phyloP scores from a whole-genome alignment of 2,797 vertebrate species.

The Thripadectes ignobilis region DNA sequence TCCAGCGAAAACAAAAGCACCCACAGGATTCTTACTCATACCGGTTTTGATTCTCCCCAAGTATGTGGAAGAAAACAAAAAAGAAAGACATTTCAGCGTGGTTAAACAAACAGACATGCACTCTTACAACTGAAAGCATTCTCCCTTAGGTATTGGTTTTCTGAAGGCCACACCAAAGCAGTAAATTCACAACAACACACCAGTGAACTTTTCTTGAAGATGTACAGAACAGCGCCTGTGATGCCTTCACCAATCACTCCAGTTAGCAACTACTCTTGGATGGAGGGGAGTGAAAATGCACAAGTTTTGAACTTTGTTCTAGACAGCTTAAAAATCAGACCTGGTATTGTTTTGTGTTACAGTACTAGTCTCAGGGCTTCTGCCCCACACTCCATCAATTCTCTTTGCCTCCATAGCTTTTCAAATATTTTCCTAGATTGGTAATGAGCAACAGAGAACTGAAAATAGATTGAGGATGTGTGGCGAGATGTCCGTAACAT shows the following conservation, averaged over 20 bases:
- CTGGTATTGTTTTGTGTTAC: background rate
- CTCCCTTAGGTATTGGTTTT: background rate
- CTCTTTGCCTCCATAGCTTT: background rate
- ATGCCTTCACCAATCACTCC: background rate
- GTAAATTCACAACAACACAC: background rate
- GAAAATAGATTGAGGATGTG: slow-evolving; percentile 62
- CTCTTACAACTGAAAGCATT: background rate
- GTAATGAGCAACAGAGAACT: slow-evolving; percentile 46
- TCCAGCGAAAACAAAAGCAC: background rate
- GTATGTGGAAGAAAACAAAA: background rate
- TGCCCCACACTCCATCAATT: background rate
- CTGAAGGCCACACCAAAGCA: background rate
- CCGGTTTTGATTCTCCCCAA: background rate
- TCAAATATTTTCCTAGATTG: slow-evolving; percentile 49
- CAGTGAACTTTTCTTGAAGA: background rate
- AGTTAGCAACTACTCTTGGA: background rate
- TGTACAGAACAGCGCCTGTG: background rate
- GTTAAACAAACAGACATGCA: background rate
- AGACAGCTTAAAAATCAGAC: background rate
- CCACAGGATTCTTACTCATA: background rate
- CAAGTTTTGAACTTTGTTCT: background rate
- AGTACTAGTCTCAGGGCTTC: background rate
- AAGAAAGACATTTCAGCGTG: background rate
- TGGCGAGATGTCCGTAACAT: slow-evolving; percentile 54
- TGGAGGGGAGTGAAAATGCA: background rate